These are phyloP conservation scores for Lordiphosa collinella DNA, from an alignment of 1,140 invertebrate species.

Conservation along the genomic window DNA sequence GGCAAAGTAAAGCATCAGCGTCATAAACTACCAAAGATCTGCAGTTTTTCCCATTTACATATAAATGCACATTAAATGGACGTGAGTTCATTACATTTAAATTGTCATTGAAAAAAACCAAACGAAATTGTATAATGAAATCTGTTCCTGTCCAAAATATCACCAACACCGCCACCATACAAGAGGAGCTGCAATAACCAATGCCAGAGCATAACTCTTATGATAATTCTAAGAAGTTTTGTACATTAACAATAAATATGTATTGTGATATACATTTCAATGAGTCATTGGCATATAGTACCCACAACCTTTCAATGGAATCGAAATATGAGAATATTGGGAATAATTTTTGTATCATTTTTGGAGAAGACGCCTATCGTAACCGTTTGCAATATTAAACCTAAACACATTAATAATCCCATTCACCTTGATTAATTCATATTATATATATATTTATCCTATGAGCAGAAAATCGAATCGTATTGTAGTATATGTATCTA, in stretches of 20 bases:
- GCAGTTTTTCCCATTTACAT: slow-evolving; percentile 10
- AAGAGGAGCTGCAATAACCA: not conserved
- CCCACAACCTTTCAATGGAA: slow-evolving; percentile 7
- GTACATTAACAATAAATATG: slow-evolving; percentile 4
- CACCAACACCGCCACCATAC: not conserved
- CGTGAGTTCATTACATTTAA: not conserved
- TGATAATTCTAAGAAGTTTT: slow-evolving; percentile 17
- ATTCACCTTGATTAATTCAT: slow-evolving; percentile 1
- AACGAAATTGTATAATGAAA: too few species aligned
- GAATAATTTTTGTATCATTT: too few species aligned
- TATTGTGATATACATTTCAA: slow-evolving; percentile 34
- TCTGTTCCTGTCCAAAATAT: too few species aligned
- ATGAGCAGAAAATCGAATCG: slow-evolving; percentile 8
- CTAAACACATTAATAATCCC: slow-evolving; percentile 15
- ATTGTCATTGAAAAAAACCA: too few species aligned
- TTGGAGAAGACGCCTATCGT: slow-evolving; percentile 16
- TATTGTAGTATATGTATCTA: slow-evolving; percentile 16
- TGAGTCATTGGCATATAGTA: slow-evolving; percentile 11
- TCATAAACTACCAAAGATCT: too few species aligned
- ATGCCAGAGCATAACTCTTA: slow-evolving; percentile 14
- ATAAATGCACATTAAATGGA: too few species aligned
- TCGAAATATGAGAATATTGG: not conserved
- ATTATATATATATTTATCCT: slow-evolving; percentile 6
- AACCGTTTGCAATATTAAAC: slow-evolving; percentile 52
- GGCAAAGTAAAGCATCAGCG: slow-evolving; percentile 10